Conservation (phyloP, 2,797 vertebrate species). For the Eulemur rubriventer region DNA sequence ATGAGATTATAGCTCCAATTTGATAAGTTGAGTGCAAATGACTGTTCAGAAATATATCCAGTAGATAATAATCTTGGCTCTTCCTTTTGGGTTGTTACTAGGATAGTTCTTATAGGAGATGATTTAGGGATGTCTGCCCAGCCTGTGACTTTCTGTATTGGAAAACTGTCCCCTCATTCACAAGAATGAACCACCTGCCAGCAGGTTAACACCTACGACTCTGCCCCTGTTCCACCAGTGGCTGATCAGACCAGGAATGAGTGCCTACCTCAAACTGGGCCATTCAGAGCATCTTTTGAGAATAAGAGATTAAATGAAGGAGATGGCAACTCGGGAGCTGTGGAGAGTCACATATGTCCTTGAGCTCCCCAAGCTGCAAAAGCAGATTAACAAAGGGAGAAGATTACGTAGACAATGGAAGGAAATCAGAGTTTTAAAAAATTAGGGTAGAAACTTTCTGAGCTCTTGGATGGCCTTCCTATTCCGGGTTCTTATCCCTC, state of each 20-base stretch:
- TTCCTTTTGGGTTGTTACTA: not conserved
- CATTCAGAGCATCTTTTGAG: not conserved
- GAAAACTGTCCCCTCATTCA: not conserved
- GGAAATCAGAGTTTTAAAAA: not conserved
- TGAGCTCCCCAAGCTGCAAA: not conserved
- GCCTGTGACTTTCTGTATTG: not conserved
- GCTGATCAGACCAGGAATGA: not conserved
- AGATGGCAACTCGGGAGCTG: not conserved
- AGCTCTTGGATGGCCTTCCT: not conserved
- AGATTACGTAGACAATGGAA: not conserved
- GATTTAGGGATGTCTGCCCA: not conserved
- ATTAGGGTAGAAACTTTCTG: not conserved
- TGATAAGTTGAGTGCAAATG: not conserved
- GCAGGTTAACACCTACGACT: not conserved
- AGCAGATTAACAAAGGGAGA: not conserved
- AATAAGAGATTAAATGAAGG: not conserved
- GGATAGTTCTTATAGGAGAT: not conserved
- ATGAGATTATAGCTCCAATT: not conserved
- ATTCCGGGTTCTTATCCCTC: not conserved
- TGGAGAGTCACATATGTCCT: not conserved
- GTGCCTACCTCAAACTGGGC: not conserved
- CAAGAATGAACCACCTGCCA: not conserved
- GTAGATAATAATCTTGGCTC: not conserved
- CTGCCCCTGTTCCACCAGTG: not conserved
- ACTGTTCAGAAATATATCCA: not conserved